Evolutionary conservation across 1,140 invertebrate genomes (phyloP).

Genomic region (Penaeus chinensis): DNA sequence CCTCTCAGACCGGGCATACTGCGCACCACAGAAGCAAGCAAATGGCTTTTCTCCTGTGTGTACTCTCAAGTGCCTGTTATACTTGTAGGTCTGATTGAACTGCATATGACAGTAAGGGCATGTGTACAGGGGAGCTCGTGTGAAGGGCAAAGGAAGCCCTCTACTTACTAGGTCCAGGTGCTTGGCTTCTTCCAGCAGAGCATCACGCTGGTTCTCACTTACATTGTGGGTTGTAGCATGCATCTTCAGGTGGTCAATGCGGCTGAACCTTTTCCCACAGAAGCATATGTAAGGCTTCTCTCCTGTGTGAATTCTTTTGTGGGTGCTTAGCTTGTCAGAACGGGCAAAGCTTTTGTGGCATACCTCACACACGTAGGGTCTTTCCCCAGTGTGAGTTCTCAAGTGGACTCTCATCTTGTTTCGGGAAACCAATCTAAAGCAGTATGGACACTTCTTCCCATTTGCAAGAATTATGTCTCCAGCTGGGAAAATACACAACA

Average conservation of each 20-base stretch:
- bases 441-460: slow-evolving; percentile 7
- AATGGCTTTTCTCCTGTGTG: slow-evolving; percentile 23
- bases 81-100: slow-evolving; percentile 32
- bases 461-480: not conserved
- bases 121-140: not conserved
- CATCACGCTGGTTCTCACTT: not conserved
- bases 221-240: slow-evolving; percentile 28
- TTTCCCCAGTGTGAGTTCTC: slow-evolving; percentile 37
- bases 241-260: slow-evolving; percentile 34
- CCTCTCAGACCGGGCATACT: slow-evolving; percentile 14
- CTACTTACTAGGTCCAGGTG: not conserved
- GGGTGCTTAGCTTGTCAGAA: slow-evolving; percentile 23
- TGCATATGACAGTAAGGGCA: slow-evolving; percentile 9
- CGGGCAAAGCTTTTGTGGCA: slow-evolving; percentile 30
- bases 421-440: not conserved
- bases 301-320: slow-evolving; percentile 36
- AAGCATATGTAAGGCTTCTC: slow-evolving; percentile 37
- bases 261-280: slow-evolving; percentile 31
- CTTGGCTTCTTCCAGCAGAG: slow-evolving; percentile 6
- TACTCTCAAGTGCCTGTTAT: slow-evolving; percentile 3
- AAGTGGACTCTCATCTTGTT: slow-evolving; percentile 34
- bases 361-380: slow-evolving; percentile 11
- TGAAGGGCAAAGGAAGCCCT: not conserved
- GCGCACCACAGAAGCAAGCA: slow-evolving; percentile 14
- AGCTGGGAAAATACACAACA: not conserved